Conservation (phyloP, 2,797 vertebrate species). For the Mormyrops boulengeri region DNA sequence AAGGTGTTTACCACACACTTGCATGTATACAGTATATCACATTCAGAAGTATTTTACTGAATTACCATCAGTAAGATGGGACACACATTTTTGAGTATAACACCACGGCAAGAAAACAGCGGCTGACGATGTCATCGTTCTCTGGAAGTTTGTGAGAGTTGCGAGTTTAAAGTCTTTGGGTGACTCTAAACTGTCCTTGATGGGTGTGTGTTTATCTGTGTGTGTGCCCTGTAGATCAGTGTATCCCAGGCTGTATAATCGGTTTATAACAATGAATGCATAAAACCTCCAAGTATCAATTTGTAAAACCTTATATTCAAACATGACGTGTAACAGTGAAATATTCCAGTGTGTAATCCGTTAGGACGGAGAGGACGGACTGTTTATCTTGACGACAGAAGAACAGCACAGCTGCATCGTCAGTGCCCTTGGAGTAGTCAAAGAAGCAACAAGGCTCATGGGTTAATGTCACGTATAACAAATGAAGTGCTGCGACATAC, state of each 20-base stretch:
- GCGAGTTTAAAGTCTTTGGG: not conserved
- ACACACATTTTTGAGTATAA: not conserved
- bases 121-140: not conserved
- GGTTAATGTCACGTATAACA: not conserved
- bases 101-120: not conserved
- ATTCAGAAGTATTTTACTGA: not conserved
- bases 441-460: not conserved
- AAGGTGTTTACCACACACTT: not conserved
- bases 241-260: not conserved
- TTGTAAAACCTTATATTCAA: not conserved
- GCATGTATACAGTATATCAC: not conserved
- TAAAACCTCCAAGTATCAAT: not conserved
- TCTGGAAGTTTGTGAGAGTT: not conserved
- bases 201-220: not conserved
- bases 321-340: not conserved
- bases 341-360: not conserved
- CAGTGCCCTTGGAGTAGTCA: not conserved
- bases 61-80: not conserved
- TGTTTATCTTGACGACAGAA: not conserved
- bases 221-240: not conserved
- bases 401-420: not conserved
- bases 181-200: conserved; percentile 7
- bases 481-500: not conserved
- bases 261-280: conserved; percentile 7
- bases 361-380: not conserved